Evolutionary conservation across 2,113 vertebrate genomes (phyloP), one percentile per base, ranked within the genome.

Genomic region (Hepsetus odoe): DNA sequence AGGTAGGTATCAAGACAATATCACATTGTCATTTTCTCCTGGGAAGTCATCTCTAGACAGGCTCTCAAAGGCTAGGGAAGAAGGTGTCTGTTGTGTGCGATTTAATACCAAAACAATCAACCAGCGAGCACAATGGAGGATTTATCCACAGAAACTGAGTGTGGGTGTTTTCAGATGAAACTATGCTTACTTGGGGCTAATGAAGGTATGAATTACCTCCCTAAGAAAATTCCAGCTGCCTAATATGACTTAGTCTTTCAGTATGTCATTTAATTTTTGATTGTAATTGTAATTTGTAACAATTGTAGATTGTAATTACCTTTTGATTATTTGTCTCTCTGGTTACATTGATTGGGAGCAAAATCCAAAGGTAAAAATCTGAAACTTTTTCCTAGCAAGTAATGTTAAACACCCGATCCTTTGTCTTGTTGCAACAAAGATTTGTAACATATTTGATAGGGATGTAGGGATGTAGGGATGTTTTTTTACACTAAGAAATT

Each of bases 111-210:
- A 73, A 26, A 62, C 58, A 38, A 49, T 61, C 44, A 35, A 16
- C 74, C 28, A 24, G 53, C 22, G 66, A 68, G 61, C 77, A 83
- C 72, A 80, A 83, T 76, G 64, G 67, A 38, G 77, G 81, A 72
- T 44, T 83, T 76, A 66, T 83, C 70, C 51, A 55, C 68, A 18
- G 26, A 40, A 32, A 53, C 8, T 53, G 32, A 59, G 55, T 28
- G 58, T 30, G 24, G 26, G 40, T 44, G 55, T 65, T 35, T 70
- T 62, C 38, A 26, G 42, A 70, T 62, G 14, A 32, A 71, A 53
- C 42, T 58, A 62, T 51, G 38, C 64, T 79, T 10, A 74, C 81
- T 80, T 76, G 51, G 53, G 77, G 77, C 77, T 80, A 79, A 69
- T 59, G 62, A 62, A 64, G 71, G 51, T 70, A 68, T 66, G 64